Percentiles rank a stretch among this genome's conserved stretches.
phyloP scores from a whole-genome alignment of 2,113 vertebrate species.

The Ophiodon elongatus region DNA sequence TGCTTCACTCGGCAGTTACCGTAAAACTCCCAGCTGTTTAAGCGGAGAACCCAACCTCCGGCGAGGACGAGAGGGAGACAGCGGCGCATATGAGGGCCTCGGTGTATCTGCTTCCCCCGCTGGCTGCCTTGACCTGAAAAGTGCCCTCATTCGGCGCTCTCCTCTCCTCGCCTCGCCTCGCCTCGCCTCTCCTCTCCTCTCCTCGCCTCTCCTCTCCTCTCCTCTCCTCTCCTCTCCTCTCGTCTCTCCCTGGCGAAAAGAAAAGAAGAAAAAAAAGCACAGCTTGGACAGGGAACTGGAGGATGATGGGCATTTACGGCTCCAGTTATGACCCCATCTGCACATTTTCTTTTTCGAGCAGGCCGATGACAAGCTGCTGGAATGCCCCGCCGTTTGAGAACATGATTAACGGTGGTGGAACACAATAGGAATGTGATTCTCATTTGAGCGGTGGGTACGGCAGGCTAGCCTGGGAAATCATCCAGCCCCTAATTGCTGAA shows the following conservation, averaged over 20 bases:
- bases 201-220: not conserved
- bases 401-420: conserved; percentile 80
- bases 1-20: conserved; percentile 8
- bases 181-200: not conserved
- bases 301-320: conserved; percentile 72
- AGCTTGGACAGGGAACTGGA: conserved; percentile 57
- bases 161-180: too few relatives aligned
- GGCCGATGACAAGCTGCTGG: conserved; percentile 78
- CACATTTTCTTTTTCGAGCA: conserved; percentile 67
- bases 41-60: conserved; percentile 10
- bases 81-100: not conserved
- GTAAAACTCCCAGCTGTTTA: not conserved
- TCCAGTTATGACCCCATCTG: conserved; percentile 74
- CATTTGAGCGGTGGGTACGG: conserved; percentile 74
- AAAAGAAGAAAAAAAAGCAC: conserved; percentile 29
- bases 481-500: conserved; percentile 82
- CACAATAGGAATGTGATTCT: conserved; percentile 82
- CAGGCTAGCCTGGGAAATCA: conserved; percentile 78
- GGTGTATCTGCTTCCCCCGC: conserved; percentile 5
- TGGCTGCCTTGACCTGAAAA: conserved; percentile 10
- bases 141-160: conserved; percentile 3
- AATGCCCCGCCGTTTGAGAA: conserved; percentile 75
- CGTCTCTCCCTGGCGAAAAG: conserved; percentile 35
- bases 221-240: not conserved
- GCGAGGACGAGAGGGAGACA: not conserved